These are phyloP conservation scores for Sphenopsis melanotis DNA, from an alignment of 2,797 vertebrate species.

Conservation along the genomic window DNA sequence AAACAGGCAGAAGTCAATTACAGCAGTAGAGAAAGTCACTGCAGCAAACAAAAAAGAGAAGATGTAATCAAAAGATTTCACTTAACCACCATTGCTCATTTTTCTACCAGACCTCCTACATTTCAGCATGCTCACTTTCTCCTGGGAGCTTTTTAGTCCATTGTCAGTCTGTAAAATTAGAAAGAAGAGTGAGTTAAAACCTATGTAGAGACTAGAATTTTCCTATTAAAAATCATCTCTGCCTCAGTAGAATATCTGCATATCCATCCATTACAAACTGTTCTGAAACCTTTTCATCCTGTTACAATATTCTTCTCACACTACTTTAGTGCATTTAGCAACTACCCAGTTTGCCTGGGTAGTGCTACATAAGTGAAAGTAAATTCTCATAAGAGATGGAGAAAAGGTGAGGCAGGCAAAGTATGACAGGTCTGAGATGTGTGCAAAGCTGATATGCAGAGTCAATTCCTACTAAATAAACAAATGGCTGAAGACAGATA, in stretches of 20 bases:
- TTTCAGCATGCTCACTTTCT: constrained; percentile 39
- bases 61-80: constrained; percentile 53
- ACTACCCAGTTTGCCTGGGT: background rate
- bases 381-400: background rate
- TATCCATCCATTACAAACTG: constrained; percentile 17
- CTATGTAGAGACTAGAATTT: background rate
- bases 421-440: background rate
- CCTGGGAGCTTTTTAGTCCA: constrained; percentile 32
- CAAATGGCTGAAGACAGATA: background rate
- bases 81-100: constrained; percentile 34
- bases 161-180: constrained; percentile 34
- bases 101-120: constrained; percentile 20
- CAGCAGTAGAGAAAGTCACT: constrained; percentile 27
- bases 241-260: background rate
- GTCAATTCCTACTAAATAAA: constrained; percentile 13
- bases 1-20: constrained; percentile 56
- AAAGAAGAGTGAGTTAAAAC: constrained; percentile 21
- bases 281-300: constrained; percentile 34
- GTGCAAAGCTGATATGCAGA: background rate
- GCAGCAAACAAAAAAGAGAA: constrained; percentile 41
- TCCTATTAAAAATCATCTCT: constrained; percentile 8
- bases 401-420: background rate
- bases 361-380: background rate
- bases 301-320: background rate
- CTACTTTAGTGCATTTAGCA: background rate